Evolutionary conservation across 2,888 invertebrate species (phyloP).

Genomic region (Platypus cylindrus): DNA sequence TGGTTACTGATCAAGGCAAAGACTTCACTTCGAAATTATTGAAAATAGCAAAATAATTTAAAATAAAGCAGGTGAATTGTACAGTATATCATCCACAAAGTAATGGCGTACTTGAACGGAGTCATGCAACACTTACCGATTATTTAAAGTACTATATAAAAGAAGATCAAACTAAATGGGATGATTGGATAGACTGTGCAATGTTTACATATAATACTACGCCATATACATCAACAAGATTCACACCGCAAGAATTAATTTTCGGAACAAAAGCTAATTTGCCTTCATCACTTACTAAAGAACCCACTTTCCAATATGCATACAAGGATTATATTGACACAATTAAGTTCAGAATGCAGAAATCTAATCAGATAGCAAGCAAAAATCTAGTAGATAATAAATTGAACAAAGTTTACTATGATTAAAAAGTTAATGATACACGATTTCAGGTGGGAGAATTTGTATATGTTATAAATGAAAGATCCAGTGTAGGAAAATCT

Average conservation of each 20-base stretch:
- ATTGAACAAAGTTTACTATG: no score
- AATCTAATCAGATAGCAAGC: no score
- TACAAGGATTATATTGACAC: neutral
- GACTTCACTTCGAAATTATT: neutral
- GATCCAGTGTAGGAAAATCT: no score
- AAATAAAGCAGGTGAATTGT: neutral
- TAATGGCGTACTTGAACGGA: neutral
- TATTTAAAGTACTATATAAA: neutral
- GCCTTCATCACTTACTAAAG: neutral
- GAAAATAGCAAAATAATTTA: neutral
- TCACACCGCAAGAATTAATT: slow-evolving; percentile 1
- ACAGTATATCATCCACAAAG: slow-evolving; percentile 1
- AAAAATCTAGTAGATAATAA: no score
- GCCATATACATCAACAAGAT: neutral
- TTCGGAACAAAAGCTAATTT: neutral
- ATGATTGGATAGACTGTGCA: neutral
- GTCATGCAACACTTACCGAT: neutral
- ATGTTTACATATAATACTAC: slow-evolving; percentile 1
- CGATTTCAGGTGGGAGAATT: no score
- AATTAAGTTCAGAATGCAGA: no score
- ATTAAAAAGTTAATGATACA: no score
- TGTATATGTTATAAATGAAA: no score
- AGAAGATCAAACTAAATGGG: slow-evolving; percentile 1
- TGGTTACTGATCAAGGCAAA: neutral
- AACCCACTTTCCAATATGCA: neutral